Conservation (phyloP, 2,888 invertebrate genomes). For the Chrysodeixis includens region DNA sequence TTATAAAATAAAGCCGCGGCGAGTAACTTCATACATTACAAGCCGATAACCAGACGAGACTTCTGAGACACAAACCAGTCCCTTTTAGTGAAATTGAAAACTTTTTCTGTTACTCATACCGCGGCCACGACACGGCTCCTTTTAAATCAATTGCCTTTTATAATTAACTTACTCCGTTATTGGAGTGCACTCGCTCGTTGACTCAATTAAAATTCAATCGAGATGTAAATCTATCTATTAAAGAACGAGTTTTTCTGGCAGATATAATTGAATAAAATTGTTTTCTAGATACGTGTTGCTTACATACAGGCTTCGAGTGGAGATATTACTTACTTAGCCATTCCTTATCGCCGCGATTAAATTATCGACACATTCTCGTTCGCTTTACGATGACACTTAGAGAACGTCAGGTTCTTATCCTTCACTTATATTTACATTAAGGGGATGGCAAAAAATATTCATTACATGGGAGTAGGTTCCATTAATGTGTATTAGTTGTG, state of each 20-base stretch:
- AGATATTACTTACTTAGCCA: conserved; percentile 58
- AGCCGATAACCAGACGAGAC: conserved; percentile 90
- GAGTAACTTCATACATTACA: conserved; percentile 89
- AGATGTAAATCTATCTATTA: conserved; percentile 83
- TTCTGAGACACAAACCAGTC: conserved; percentile 89
- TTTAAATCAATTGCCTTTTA: conserved; percentile 89
- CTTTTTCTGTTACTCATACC: conserved; percentile 89
- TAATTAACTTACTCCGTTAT: conserved; percentile 87
- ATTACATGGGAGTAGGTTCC: conserved; percentile 16
- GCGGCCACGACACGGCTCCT: conserved; percentile 85
- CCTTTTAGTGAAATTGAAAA: conserved; percentile 90
- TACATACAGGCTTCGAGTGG: conserved; percentile 54
- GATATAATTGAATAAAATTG: conserved; percentile 76
- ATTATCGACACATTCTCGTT: conserved; percentile 58
- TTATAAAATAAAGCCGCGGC: conserved; percentile 88
- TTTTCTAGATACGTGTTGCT: conserved; percentile 69
- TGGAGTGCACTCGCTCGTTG: conserved; percentile 85
- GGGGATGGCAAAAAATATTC: conserved; percentile 21
- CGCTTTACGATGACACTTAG: conserved; percentile 45
- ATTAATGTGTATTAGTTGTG: conserved; percentile 21
- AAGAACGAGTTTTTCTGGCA: conserved; percentile 80
- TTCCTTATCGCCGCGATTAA: conserved; percentile 59
- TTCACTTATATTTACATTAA: conserved; percentile 23
- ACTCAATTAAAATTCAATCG: conserved; percentile 86
- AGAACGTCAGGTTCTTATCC: conserved; percentile 40